Conservation (phyloP, 1,140 invertebrate species). For the Pogonognathellus flavescens region DNA sequence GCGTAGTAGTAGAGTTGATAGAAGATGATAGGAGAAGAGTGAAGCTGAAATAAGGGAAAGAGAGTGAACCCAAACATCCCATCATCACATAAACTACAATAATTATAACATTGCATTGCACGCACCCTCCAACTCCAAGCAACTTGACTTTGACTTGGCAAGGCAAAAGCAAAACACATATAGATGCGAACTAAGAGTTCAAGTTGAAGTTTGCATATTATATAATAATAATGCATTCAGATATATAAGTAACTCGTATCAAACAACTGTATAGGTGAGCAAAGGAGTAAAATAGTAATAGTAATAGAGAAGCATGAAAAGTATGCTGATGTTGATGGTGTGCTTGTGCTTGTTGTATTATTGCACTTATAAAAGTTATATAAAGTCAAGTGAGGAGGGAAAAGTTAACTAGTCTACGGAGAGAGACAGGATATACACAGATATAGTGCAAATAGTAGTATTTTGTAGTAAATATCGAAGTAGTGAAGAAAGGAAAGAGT, state of each 20-base stretch:
- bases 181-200: constrained; percentile 41
- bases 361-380: no score
- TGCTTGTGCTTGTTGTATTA: no score
- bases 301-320: no score
- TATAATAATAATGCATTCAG: constrained; percentile 27
- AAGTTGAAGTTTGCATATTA: constrained; percentile 50
- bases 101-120: constrained; percentile 49
- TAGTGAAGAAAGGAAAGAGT: constrained; percentile 18
- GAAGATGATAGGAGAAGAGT: constrained; percentile 16
- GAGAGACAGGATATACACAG: not conserved
- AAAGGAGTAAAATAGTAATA: no score
- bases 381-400: not conserved
- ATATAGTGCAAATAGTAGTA: constrained; percentile 49
- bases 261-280: constrained; percentile 5
- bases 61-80: constrained; percentile 41
- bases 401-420: constrained; percentile 34
- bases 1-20: not conserved
- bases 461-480: constrained; percentile 45
- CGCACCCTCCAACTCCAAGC: constrained; percentile 17
- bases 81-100: constrained; percentile 50
- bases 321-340: no score
- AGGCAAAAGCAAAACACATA: constrained; percentile 45
- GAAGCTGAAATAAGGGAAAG: constrained; percentile 21
- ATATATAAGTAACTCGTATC: constrained; percentile 31
- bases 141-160: constrained; percentile 49